phyloP scores from a whole-genome alignment of 2,113 vertebrate genomes.

The Nycticryphes semicollaris region DNA sequence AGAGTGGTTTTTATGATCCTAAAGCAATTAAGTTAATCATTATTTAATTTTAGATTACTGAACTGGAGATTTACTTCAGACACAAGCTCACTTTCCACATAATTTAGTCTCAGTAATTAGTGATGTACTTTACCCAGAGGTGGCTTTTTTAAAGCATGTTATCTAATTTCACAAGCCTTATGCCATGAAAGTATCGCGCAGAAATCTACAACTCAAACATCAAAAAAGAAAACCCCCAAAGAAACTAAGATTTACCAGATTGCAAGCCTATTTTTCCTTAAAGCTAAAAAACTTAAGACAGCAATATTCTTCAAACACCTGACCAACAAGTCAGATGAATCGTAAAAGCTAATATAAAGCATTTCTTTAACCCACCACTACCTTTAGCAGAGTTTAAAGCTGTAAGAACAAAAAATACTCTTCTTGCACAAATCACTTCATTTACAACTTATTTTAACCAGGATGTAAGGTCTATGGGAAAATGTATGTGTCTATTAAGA shows the following conservation, averaged over 20 bases:
- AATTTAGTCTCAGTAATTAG: conserved; percentile 56
- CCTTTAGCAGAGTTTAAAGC: not conserved
- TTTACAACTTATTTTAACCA: not conserved
- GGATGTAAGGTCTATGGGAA: not conserved
- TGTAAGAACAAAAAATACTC: not conserved
- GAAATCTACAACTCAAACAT: not conserved
- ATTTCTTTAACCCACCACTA: not conserved
- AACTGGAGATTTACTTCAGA: conserved; percentile 54
- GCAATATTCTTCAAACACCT: not conserved
- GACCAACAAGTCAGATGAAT: not conserved
- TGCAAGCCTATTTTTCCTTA: not conserved
- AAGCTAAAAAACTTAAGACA: not conserved
- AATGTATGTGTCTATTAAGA: not conserved
- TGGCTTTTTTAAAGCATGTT: conserved; percentile 16
- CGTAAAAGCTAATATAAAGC: not conserved
- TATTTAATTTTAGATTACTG: conserved; percentile 59
- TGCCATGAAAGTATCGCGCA: not conserved
- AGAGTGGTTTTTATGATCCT: conserved; percentile 6
- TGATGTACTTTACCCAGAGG: conserved; percentile 44
- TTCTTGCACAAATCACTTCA: not conserved
- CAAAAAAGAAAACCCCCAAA: not conserved
- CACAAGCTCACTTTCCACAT: conserved; percentile 41
- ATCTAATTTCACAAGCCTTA: conserved; percentile 29
- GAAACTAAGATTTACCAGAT: not conserved
- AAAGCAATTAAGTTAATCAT: conserved; percentile 63